Percentiles rank a stretch among this genome's conserved stretches.
These are phyloP conservation scores for Stomorhina lunata DNA, from an alignment of 2,888 invertebrate genomes.

Conservation along the genomic window DNA sequence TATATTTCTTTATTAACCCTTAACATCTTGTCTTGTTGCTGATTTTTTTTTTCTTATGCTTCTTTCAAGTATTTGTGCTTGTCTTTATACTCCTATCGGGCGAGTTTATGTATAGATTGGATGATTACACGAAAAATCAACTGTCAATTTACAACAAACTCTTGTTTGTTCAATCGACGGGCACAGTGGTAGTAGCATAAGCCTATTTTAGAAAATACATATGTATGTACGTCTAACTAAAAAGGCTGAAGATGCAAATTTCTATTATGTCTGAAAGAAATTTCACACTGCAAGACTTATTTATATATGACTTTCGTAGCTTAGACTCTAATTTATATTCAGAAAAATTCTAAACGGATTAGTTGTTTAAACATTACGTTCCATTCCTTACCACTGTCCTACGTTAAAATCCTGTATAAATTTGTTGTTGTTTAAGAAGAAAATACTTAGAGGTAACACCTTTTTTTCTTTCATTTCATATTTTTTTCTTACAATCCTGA, in stretches of 20 bases:
- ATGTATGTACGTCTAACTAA: no score
- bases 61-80: constrained; percentile 36
- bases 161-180: not conserved
- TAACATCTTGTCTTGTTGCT: constrained; percentile 53
- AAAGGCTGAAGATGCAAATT: no score
- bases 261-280: no score
- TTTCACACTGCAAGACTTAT: not conserved
- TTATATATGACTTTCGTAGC: no score
- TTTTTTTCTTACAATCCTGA: not conserved
- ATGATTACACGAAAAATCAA: constrained; percentile 54
- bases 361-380: not conserved
- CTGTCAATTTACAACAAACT: constrained; percentile 50
- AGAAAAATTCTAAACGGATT: no score
- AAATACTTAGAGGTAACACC: constrained; percentile 56
- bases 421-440: constrained; percentile 20
- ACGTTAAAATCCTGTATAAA: not conserved
- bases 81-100: constrained; percentile 1
- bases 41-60: constrained; percentile 3
- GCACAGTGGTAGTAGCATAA: constrained; percentile 46
- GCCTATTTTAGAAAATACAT: no score
- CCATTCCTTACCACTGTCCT: constrained; percentile 25
- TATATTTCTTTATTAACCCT: constrained; percentile 59
- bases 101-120: not conserved
- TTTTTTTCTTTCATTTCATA: constrained; percentile 14
- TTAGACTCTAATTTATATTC: no score